phyloP scores from a whole-genome alignment of 1,140 invertebrate species.

The Drosophila orosa region DNA sequence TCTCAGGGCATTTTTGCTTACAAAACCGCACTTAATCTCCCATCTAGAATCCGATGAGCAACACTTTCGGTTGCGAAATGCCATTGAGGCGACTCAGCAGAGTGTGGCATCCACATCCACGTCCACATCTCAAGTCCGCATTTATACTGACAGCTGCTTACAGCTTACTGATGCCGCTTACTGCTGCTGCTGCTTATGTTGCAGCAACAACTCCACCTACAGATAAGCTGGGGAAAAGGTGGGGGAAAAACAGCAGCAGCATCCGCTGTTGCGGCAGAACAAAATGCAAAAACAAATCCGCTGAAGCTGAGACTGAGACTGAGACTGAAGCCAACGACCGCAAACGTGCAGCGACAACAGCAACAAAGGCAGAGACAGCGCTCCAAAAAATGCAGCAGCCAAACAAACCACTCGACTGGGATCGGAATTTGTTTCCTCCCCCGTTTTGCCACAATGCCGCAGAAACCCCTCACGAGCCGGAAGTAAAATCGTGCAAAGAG shows the following conservation, averaged over 20 bases:
- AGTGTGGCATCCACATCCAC: conserved; percentile 39
- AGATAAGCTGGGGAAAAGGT: conserved; percentile 2
- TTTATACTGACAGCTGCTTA: conserved; percentile 47
- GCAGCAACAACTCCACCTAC: conserved; percentile 44
- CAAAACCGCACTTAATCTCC: conserved; percentile 29
- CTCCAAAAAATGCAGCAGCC: conserved; percentile 58
- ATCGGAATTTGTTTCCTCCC: conserved; percentile 51
- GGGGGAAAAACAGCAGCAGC: conserved; percentile 28
- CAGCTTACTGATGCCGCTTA: conserved; percentile 43
- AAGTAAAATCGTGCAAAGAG: conserved; percentile 69
- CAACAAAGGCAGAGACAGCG: conserved; percentile 45
- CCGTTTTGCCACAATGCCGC: background rate
- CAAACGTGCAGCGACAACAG: conserved; percentile 68
- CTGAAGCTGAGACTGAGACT: conserved; percentile 21
- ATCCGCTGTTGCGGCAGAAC: conserved; percentile 60
- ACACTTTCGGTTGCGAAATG: conserved; percentile 50
- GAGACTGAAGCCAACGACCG: conserved; percentile 70
- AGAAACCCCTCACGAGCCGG: conserved; percentile 58
- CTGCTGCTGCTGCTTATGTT: conserved; percentile 16
- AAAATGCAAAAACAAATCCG: conserved; percentile 47
- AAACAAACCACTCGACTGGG: conserved; percentile 74
- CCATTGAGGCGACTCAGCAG: conserved; percentile 39
- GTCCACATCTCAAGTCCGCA: conserved; percentile 17
- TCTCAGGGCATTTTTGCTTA: conserved; percentile 8
- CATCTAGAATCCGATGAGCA: conserved; percentile 49